A percentile compares a stretch with the other conserved stretches of the same genome.
phyloP scores from a whole-genome alignment of 2,797 vertebrate species.

The Falco rusticolus region DNA sequence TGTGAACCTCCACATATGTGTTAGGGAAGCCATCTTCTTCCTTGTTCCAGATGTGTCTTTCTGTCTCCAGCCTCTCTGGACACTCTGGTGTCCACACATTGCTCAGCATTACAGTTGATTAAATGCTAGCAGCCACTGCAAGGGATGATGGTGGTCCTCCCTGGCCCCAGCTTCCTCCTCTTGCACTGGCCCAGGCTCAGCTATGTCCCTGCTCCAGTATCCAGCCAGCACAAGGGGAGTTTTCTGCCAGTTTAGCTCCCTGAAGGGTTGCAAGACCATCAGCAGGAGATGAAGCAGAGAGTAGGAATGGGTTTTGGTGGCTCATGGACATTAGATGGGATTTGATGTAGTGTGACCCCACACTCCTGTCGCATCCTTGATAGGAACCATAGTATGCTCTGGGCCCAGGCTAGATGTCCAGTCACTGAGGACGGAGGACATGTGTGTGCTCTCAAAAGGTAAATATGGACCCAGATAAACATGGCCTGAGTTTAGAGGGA shows the following conservation, averaged over 20 bases:
- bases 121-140: neutral
- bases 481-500: neutral
- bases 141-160: accelerated
- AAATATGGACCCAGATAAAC: neutral
- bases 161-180: neutral
- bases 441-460: neutral
- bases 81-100: neutral
- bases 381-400: neutral
- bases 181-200: neutral
- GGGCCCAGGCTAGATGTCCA: neutral
- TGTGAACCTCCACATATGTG: neutral
- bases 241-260: neutral
- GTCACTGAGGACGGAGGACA: neutral
- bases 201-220: neutral
- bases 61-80: neutral
- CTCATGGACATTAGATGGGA: neutral
- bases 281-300: neutral
- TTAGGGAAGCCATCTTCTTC: neutral
- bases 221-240: neutral
- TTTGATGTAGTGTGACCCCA: neutral
- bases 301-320: neutral
- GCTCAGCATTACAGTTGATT: neutral
- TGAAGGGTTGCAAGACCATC: neutral
- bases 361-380: neutral
- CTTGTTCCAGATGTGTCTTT: neutral